Base-by-base conservation (phyloP, 1,140 invertebrate species). In the Heliconius melpomene region DNA sequence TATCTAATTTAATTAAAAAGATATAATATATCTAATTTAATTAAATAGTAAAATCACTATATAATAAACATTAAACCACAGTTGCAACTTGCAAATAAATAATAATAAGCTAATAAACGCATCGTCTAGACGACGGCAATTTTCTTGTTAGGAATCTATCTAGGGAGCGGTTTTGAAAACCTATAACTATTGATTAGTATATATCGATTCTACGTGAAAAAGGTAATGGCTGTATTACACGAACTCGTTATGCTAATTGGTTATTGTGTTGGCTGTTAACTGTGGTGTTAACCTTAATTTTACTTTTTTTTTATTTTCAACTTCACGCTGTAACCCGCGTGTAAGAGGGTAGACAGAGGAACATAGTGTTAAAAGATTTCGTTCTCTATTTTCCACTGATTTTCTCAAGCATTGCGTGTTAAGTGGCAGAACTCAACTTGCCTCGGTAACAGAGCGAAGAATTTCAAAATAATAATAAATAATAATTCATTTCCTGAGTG, bases 51-150 rank as follows among this genome's bases (percentile, higher is more conserved):
- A 54, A 54, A 54, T 2, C 7, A 54, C 52, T 8, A 18, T 9
- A 72, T 8, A 36, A 7, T 72, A 40, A 38, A 72, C 36, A 40
- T n/a, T 36, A 0, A 72, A 72, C 5, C 16, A 20, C 20, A 72
- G 36, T 40, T 1, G 60, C 13, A 66, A 66, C 57, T n/a, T 38
- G 29, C 71, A 72, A 72, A 40, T 72, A 72, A 72, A 72, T 38
- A 72, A 72, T 66, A 66, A 66, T 66, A 66, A 66, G 26, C 23
- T 66, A 72, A 72, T 72, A 72, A 71, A 77, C 38, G 40, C 46
- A 60, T 46, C 66, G 75, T 77, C 75, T 77, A 77, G 75, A 77
- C 75, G 75, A 70, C 38, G 66, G 75, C 20, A 71, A 77, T 77
- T 77, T 77, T 77, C 75, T 77, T 77, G 66, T 77, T 71, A 71